Percentiles rank a stretch among this genome's conserved stretches.
Evolutionary conservation across 2,888 invertebrate species (phyloP).

Genomic region (Cryptocephalus primarius): DNA sequence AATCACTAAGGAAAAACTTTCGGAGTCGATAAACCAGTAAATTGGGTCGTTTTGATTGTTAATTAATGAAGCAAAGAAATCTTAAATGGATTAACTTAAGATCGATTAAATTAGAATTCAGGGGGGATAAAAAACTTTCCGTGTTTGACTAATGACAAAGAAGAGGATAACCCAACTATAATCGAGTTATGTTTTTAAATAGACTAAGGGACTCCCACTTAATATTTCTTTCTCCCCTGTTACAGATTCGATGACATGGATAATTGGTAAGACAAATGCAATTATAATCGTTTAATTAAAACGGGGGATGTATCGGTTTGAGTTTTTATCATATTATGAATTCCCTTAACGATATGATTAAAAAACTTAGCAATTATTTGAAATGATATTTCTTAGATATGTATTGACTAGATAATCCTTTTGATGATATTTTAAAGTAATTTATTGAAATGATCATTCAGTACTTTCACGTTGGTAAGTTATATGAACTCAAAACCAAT

Average conservation of each 20-base stretch:
- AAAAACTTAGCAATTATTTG: too few relatives aligned
- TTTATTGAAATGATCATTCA: too few relatives aligned
- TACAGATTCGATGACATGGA: slow-evolving; percentile 27
- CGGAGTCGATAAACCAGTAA: slow-evolving; percentile 3
- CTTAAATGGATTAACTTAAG: slow-evolving; percentile 8
- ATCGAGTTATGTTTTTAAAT: slow-evolving; percentile 24
- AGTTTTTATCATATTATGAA: too few relatives aligned
- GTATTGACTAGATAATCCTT: too few relatives aligned
- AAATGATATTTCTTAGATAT: too few relatives aligned
- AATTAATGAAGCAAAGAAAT: slow-evolving; percentile 15
- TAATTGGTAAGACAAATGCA: slow-evolving; percentile 33
- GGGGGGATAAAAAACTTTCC: slow-evolving; percentile 2
- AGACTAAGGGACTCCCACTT: slow-evolving; percentile 18
- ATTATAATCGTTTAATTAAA: slow-evolving; percentile 31
- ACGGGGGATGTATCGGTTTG: slow-evolving; percentile 10
- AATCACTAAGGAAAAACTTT: slow-evolving; percentile 3
- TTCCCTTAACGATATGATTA: too few relatives aligned
- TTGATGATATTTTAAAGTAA: too few relatives aligned
- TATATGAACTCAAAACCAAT: too few relatives aligned
- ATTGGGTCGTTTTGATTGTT: slow-evolving; percentile 11
- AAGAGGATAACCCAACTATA: slow-evolving; percentile 16
- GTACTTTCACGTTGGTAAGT: too few relatives aligned
- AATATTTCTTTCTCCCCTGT: slow-evolving; percentile 17
- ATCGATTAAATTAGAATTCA: slow-evolving; percentile 12
- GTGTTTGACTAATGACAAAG: slow-evolving; percentile 14